phyloP scores from a whole-genome alignment of 2,113 vertebrate genomes.

The Melospiza georgiana region DNA sequence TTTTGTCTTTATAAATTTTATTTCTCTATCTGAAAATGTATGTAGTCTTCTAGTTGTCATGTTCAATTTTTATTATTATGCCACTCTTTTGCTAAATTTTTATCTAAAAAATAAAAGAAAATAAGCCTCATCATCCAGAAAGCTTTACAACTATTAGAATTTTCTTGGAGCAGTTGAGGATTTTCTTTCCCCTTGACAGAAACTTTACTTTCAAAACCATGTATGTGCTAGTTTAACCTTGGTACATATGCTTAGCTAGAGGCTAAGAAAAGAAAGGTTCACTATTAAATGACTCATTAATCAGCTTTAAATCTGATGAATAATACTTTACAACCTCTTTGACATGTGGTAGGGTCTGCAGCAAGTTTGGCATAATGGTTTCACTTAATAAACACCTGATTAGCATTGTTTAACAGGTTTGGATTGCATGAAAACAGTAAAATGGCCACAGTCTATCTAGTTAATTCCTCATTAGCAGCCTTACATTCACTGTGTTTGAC shows the following conservation, averaged over 20 bases:
- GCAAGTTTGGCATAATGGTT: constrained; percentile 76
- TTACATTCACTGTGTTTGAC: constrained; percentile 71
- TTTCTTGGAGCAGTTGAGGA: neutral
- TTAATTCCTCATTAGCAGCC: constrained; percentile 82
- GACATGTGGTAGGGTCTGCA: constrained; percentile 73
- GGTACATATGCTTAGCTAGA: constrained; percentile 61
- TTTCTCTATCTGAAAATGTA: neutral
- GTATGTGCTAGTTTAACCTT: constrained; percentile 70
- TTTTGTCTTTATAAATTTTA: neutral
- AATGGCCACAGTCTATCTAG: constrained; percentile 74
- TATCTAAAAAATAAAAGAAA: neutral
- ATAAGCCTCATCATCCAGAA: neutral
- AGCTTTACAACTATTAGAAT: neutral
- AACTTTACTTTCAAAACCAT: constrained; percentile 49
- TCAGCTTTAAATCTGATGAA: constrained; percentile 77
- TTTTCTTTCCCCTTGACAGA: constrained; percentile 33
- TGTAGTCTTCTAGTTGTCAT: neutral
- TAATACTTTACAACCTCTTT: constrained; percentile 79
- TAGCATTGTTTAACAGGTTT: constrained; percentile 81
- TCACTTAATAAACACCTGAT: constrained; percentile 84
- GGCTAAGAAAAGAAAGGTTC: constrained; percentile 67
- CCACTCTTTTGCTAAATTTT: neutral
- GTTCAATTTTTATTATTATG: neutral
- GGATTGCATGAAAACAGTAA: constrained; percentile 74
- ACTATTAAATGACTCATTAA: constrained; percentile 73